Base-by-base conservation (phyloP, 2,888 invertebrate species). In the Julus scanicus region DNA sequence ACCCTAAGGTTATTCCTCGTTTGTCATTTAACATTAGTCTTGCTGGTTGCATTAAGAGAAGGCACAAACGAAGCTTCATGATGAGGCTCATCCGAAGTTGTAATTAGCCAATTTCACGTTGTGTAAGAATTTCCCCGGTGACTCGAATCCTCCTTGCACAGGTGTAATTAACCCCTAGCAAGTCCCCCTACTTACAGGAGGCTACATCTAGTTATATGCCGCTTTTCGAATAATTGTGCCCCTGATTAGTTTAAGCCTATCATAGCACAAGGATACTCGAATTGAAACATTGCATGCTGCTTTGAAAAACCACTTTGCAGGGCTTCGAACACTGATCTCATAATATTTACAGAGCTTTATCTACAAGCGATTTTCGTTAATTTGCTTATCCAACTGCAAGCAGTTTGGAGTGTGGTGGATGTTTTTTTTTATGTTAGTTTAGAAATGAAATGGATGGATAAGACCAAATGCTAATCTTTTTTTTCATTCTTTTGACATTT, bases 101-200 rank as follows among this genome's bases (percentile, higher is more conserved):
- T 80, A 80, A 80, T 80, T 80, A 80, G 29, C 37, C 37, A 80
- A 80, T 80, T 80, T 80, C 80, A 80, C 80, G 15, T 80, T 80
- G 80, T 80, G 80, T 80, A 80, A 37, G 9, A 80, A 80, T 80
- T 80, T 37, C 80, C 80, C 80, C 20, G 3, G 80, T 80, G 80
- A 37, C 80, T 80, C 29, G 37, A 37, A 80, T 37, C 37, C 80
- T 80, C 80, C 9, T 80, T 37, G 80, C 80, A 80, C 37, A 80
- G 80, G 80, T 80, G 80, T 80, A 80, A 80, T 80, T 80, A 80
- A 80, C 80, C 80, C 80, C 13, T 80, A 13, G 80, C 37, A 80
- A 80, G 6, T 53, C 53, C 37, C 37, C 15, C 15, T 80, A 37
- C 37, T 29, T 80, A 9, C 1, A 37, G 80, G 29, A 37, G 80